Percentiles rank a stretch among this genome's conserved stretches.
Conservation (phyloP, 2,888 invertebrate genomes). For the Parapristionchus giblindavisi region DNA sequence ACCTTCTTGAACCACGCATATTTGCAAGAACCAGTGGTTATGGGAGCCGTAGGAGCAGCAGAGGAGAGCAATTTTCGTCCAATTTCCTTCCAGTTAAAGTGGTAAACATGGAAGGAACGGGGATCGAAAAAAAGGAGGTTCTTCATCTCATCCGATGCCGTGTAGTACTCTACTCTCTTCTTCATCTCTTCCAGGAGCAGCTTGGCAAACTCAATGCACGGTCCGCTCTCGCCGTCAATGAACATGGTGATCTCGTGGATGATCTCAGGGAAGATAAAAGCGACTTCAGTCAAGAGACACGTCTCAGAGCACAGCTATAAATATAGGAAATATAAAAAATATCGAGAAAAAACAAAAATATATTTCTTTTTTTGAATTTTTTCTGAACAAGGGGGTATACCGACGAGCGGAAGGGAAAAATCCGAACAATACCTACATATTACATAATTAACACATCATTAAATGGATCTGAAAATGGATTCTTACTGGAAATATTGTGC, state of each 20-base stretch:
- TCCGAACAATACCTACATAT: no score
- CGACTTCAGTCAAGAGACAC: neutral
- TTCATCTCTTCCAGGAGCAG: constrained; percentile 8
- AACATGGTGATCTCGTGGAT: neutral
- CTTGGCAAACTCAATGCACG: neutral
- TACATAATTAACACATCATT: no score
- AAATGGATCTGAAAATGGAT: no score
- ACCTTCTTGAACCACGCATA: neutral
- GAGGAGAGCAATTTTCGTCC: neutral
- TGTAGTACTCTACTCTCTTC: constrained; percentile 19
- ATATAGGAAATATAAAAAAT: neutral
- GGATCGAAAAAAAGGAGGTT: constrained; percentile 15
- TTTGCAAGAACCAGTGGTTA: neutral
- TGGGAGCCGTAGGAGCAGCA: neutral
- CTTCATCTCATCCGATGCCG: constrained; percentile 13
- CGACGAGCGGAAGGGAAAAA: no score
- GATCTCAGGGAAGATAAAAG: constrained; percentile 4
- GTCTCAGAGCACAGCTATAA: constrained; percentile 8
- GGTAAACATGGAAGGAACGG: neutral
- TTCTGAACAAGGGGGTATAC: no score
- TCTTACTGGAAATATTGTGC: neutral
- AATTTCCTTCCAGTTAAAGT: constrained; percentile 4
- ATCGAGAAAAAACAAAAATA: no score
- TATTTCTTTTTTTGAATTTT: no score
- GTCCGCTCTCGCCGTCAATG: neutral